Evolutionary conservation across 2,797 vertebrate genomes (phyloP).

Genomic region (Microchirus variegatus): DNA sequence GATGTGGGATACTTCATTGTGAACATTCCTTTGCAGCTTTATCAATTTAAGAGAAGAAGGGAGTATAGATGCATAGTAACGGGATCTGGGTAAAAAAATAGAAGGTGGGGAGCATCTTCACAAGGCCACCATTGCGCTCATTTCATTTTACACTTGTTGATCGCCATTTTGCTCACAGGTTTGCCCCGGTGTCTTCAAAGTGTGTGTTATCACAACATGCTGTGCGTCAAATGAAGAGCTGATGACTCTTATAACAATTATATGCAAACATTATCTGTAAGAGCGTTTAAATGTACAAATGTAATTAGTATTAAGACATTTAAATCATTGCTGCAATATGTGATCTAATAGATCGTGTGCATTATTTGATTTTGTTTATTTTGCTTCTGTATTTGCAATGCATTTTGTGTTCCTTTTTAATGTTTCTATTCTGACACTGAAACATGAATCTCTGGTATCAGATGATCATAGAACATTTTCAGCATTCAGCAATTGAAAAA

Average conservation of each 20-base stretch:
- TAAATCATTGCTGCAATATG: not conserved
- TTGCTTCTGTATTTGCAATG: too few relatives aligned
- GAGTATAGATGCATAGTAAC: not conserved
- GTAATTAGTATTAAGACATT: not conserved
- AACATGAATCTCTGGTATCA: not conserved
- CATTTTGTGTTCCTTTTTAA: too few relatives aligned
- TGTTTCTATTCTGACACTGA: too few relatives aligned
- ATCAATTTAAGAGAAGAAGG: not conserved
- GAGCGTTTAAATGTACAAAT: not conserved
- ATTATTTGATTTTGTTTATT: not conserved
- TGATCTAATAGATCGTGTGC: not conserved
- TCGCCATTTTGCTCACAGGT: conserved; percentile 63
- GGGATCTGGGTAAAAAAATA: conserved; percentile 7
- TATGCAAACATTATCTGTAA: not conserved
- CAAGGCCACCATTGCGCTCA: conserved; percentile 38
- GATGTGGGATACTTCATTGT: too few relatives aligned
- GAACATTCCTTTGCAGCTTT: not conserved
- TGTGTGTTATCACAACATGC: not conserved
- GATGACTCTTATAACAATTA: not conserved
- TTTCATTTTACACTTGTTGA: conserved; percentile 66
- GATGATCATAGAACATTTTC: not conserved
- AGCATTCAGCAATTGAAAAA: not conserved
- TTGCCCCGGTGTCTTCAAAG: conserved; percentile 9
- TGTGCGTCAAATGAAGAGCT: conserved; percentile 1
- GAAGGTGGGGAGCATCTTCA: conserved; percentile 9